These are phyloP conservation scores for Trachelus iudaicus DNA, from an alignment of 2,888 invertebrate species.

Conservation along the genomic window DNA sequence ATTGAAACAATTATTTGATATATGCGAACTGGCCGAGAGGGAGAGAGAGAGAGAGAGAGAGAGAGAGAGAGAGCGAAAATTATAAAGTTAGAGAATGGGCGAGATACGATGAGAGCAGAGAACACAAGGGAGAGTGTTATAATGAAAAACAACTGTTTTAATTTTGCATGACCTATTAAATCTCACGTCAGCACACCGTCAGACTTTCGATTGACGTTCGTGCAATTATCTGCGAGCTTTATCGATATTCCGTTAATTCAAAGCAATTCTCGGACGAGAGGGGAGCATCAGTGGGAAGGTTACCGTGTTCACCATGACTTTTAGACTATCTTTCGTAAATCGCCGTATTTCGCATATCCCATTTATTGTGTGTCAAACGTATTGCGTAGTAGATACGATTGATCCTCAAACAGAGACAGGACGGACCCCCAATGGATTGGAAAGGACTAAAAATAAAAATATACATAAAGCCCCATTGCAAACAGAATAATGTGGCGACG, in stretches of 20 bases:
- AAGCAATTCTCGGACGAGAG: not conserved
- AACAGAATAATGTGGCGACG: not conserved
- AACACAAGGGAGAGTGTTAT: not conserved
- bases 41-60: not conserved
- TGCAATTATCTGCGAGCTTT: not conserved
- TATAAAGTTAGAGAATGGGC: not conserved
- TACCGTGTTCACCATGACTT: not conserved
- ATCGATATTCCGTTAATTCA: not conserved
- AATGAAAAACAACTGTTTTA: constrained; percentile 2
- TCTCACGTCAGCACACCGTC: not conserved
- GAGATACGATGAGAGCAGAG: not conserved
- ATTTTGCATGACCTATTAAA: constrained; percentile 9
- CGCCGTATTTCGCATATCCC: not conserved
- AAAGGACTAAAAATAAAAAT: not conserved
- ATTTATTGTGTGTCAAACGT: no score
- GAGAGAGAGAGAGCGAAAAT: not conserved
- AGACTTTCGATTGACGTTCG: not conserved
- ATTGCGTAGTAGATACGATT: not conserved
- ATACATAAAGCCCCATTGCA: not conserved
- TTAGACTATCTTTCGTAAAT: not conserved
- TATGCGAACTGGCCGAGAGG: not conserved
- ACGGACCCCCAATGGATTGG: not conserved
- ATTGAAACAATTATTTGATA: not conserved
- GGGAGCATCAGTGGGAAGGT: not conserved
- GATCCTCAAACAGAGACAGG: not conserved